Evolutionary conservation across 2,888 invertebrate species (phyloP).

Genomic region (Eristalis intricaria): DNA sequence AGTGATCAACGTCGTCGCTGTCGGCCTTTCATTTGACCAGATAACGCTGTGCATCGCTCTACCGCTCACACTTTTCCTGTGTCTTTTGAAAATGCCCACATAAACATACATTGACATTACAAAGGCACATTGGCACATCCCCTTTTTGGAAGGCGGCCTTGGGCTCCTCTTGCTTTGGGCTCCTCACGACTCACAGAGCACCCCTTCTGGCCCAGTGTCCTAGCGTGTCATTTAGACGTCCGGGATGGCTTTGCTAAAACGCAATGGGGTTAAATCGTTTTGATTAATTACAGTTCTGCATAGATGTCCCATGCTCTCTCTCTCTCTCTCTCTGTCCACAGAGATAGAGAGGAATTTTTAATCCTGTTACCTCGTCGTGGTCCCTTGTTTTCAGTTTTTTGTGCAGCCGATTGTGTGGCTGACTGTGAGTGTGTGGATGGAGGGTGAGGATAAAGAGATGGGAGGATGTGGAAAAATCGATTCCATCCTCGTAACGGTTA

Average conservation of each 20-base stretch:
- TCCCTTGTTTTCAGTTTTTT: background rate
- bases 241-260: conserved; percentile 36
- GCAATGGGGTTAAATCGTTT: conserved; percentile 56
- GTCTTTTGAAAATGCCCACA: conserved; percentile 25
- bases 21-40: conserved; percentile 7
- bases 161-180: background rate
- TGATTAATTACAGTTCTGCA: conserved; percentile 52
- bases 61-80: background rate
- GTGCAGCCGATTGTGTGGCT: background rate
- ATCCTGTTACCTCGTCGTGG: background rate
- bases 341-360: background rate
- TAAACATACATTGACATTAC: conserved; percentile 49
- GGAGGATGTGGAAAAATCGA: background rate
- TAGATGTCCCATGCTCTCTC: background rate
- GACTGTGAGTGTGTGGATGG: background rate
- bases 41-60: background rate
- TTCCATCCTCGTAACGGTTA: background rate
- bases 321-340: background rate
- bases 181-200: background rate
- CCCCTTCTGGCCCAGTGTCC: background rate
- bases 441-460: background rate
- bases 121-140: conserved; percentile 43
- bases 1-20: conserved; percentile 10
- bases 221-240: conserved; percentile 28
- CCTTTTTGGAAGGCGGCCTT: background rate